A percentile compares a stretch with the other conserved stretches of the same genome.
phyloP scores from a whole-genome alignment of 2,888 invertebrate genomes.

The Meandrusa payeni region DNA sequence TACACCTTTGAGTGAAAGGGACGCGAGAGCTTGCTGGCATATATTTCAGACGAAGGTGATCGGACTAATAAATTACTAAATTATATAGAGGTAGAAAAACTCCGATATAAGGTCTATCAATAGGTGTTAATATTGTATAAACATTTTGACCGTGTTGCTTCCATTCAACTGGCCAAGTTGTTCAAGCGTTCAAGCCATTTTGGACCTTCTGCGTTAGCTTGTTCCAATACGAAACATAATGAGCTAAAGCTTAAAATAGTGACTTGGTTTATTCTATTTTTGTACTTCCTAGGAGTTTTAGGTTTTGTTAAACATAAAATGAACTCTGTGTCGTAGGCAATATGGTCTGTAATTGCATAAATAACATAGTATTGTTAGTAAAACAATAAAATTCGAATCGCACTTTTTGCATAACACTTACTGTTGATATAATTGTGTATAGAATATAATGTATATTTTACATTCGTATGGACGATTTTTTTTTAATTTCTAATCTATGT shows the following conservation, averaged over 20 bases:
- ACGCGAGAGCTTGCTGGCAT: no score
- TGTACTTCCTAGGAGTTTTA: no score
- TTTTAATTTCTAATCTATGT: constrained; percentile 28
- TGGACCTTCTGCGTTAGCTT: constrained; percentile 31
- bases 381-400: constrained; percentile 49
- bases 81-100: constrained; percentile 13
- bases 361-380: constrained; percentile 27
- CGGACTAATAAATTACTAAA: constrained; percentile 22
- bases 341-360: constrained; percentile 19
- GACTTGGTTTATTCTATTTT: no score
- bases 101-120: constrained; percentile 31
- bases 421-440: constrained; percentile 72
- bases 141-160: constrained; percentile 56
- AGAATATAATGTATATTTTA: constrained; percentile 63
- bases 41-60: no score
- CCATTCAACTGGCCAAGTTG: constrained; percentile 40
- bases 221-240: no score
- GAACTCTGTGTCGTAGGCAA: not conserved
- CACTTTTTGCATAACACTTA: constrained; percentile 75
- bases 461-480: constrained; percentile 45
- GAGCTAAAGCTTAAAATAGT: constrained; percentile 27
- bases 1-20: no score
- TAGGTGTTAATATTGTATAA: constrained; percentile 31
- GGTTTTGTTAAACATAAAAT: no score
- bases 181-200: constrained; percentile 32